Percentiles rank a stretch among this genome's conserved stretches.
phyloP scores from a whole-genome alignment of 2,797 vertebrate genomes.

The Poeciliopsis infans region DNA sequence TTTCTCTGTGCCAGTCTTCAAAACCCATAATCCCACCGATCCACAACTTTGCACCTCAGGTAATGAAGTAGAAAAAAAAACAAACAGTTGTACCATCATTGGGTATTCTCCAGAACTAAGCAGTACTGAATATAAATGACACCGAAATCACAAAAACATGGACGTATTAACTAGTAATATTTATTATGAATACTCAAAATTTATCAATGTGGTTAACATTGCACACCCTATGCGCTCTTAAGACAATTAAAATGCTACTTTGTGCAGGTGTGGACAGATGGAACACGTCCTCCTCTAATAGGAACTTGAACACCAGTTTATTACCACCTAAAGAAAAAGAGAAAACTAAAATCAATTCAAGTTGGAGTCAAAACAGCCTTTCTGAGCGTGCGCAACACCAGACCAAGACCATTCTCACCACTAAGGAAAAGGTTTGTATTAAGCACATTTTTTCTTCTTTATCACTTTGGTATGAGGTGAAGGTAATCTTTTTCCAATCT shows the following conservation, averaged over 20 bases:
- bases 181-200: neutral
- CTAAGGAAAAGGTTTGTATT: constrained; percentile 87
- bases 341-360: constrained; percentile 75
- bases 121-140: neutral
- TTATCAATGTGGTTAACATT: neutral
- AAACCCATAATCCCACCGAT: constrained; percentile 81
- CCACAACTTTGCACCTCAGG: constrained; percentile 84
- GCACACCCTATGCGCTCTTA: constrained; percentile 27
- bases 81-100: neutral
- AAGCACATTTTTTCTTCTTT: neutral
- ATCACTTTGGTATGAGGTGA: neutral
- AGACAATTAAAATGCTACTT: constrained; percentile 37
- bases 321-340: constrained; percentile 70
- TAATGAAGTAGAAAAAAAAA: constrained; percentile 64
- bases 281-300: constrained; percentile 76
- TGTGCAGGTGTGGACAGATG: constrained; percentile 85
- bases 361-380: constrained; percentile 75
- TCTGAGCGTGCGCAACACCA: constrained; percentile 79
- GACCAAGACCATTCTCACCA: constrained; percentile 77
- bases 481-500: neutral
- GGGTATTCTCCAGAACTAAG: neutral
- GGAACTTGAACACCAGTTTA: constrained; percentile 78
- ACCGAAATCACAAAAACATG: neutral
- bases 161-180: neutral
- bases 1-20: constrained; percentile 83